These are phyloP conservation scores for Drosophila pectinifera DNA, from an alignment of 1,140 invertebrate species.

Conservation along the genomic window DNA sequence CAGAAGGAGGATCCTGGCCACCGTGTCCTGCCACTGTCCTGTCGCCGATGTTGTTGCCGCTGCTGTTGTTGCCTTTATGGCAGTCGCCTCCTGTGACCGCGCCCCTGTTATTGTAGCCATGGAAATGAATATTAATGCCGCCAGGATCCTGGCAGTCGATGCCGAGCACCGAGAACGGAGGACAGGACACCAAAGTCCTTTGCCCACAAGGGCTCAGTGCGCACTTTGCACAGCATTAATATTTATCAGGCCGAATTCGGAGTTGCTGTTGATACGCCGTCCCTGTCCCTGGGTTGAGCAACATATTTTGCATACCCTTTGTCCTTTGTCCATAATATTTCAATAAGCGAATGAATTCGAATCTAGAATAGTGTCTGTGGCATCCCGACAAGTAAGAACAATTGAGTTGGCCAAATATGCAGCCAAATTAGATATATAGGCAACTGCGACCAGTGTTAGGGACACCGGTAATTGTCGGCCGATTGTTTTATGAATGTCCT, in stretches of 20 bases:
- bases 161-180: constrained; percentile 16
- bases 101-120: constrained; percentile 74
- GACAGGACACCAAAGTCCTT: constrained; percentile 66
- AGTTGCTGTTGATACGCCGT: constrained; percentile 42
- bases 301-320: constrained; percentile 69
- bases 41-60: constrained; percentile 12
- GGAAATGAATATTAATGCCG: constrained; percentile 82
- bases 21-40: constrained; percentile 34
- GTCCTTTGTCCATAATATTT: constrained; percentile 54
- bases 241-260: constrained; percentile 76
- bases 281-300: constrained; percentile 24
- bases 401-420: background rate
- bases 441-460: background rate
- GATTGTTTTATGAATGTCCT: too few species aligned
- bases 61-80: constrained; percentile 55
- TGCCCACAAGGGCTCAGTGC: constrained; percentile 79
- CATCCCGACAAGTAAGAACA: constrained; percentile 8
- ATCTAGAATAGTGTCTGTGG: constrained; percentile 27
- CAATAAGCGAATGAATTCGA: constrained; percentile 62
- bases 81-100: constrained; percentile 66
- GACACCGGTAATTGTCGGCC: background rate
- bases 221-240: constrained; percentile 80
- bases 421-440: background rate
- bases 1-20: constrained; percentile 38
- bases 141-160: constrained; percentile 64